Base-by-base conservation (phyloP, 2,113 vertebrate genomes). In the Lycaon pictus region DNA sequence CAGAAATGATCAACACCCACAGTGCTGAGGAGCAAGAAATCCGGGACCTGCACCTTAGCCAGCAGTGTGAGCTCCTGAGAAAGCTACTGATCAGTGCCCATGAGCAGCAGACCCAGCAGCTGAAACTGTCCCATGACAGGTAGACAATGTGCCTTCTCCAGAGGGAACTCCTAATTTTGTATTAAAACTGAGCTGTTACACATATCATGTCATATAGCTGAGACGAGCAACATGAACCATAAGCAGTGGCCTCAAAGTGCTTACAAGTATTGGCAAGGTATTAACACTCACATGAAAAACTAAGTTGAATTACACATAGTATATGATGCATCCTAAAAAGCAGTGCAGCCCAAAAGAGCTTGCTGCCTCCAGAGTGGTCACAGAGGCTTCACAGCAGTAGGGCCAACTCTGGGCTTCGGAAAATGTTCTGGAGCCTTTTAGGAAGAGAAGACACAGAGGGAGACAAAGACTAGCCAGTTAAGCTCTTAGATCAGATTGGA, bases 101-200 rank as follows among this genome's bases (percentile, higher is more conserved):
- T 0, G 99, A 99, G 94, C 99, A 99, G 96, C 99, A 99, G 98
- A 99, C 99, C 1, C 97, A 99, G 97, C 99, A 99, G 98, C 99
- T 99, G 51, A 99, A 99, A 91, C 98, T 99, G 76, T 99, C 99
- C 32, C 99, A 99, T 0, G 99, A 99, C 95, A 99, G 99, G 99
- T 99, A 95, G 97, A 98, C 86, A 13, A 16, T 11, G 11, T 7
- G 10, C 86, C 56, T 13, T 13, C 12, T 76, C 77, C 32, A 48
- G 20, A 62, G 5, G 0, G 22, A 53, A 9, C 15, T 2, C 17
- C 55, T 32, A 0, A 15, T 60, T n/a, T 53, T 76, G 63, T 27
- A 32, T 27, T 77, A 55, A 56, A 32, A 43, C 5, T 51, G 27
- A 82, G n/a, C 43, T 72, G 23, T 37, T 43, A 4, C 11, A 5